Evolutionary conservation across 2,888 invertebrate species (phyloP), one percentile per base, ranked within the genome.

Genomic region (Girardia tigrina): DNA sequence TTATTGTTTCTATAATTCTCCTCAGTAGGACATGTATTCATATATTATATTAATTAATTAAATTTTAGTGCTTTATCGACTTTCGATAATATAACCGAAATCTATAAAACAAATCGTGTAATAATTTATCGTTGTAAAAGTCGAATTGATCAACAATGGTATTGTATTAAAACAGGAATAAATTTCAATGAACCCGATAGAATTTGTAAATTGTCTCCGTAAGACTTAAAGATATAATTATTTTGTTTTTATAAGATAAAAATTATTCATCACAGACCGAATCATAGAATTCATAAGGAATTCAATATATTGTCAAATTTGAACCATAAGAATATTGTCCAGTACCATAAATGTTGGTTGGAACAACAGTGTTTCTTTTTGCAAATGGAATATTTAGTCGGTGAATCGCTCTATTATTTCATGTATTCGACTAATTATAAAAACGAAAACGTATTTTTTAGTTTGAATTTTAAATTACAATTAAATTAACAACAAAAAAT

Each of bases 331-430:
- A 56, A 56, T 56, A 56, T 56, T 56, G 56, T 56, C n/a, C 4
- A 16, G 20, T 56, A 56, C 23, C 56, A 56, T 16, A 56, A 56
- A 56, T 8, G 56, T 56, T 56, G 56, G 56, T 20, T 56, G 6
- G 56, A 56, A 16, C 56, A 56, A n/a, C 56, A 56, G 23, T 56
- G 56, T 23, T 20, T 56, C 4, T 56, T 56, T 56, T 23, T 56
- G n/a, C 56, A 56, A 56, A 12, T 56, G n/a, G 56, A 56, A 56
- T 56, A 56, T 56, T n/a, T 56, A 56, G n/a, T 56, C 6, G 56
- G 56, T 2, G 56, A 56, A 56, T 56, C 56, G 4, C 23, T 56
- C 20, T 56, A 56, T 56, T 56, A 56, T n/a, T 56, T 56, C 23
- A 56, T 56, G 56, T 56, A 56, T 56, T 56, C 56, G n/a, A 56